Evolutionary conservation across 1,140 invertebrate genomes (phyloP).

Genomic region (Nautilus pompilius): DNA sequence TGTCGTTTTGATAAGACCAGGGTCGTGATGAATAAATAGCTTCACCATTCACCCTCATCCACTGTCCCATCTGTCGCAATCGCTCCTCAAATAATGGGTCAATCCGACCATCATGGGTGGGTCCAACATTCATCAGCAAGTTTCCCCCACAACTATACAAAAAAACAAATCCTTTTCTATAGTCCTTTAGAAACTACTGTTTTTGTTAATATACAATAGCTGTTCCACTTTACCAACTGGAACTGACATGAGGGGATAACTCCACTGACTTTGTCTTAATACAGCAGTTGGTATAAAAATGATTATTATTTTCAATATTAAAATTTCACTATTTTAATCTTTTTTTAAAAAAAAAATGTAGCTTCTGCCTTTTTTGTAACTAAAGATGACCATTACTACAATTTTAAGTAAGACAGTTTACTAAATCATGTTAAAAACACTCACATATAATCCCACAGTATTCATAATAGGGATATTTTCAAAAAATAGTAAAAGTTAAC

Average conservation of each 20-base stretch:
- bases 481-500: no score
- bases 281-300: neutral
- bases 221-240: neutral
- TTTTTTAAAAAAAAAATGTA: no score
- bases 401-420: no score
- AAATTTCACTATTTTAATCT: no score
- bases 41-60: conserved; percentile 81
- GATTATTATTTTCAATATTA: no score
- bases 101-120: conserved; percentile 86
- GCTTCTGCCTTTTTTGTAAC: no score
- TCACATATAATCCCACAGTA: no score
- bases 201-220: neutral
- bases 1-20: conserved; percentile 76
- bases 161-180: neutral
- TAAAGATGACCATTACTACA: no score
- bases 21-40: conserved; percentile 81
- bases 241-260: neutral
- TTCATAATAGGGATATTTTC: no score
- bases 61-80: conserved; percentile 66
- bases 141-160: conserved; percentile 78
- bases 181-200: neutral
- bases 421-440: no score
- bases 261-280: neutral
- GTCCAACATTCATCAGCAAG: conserved; percentile 84
- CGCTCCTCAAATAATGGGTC: conserved; percentile 86